Evolutionary conservation across 2,113 vertebrate genomes (phyloP).

Genomic region (Pycnonotus jocosus): DNA sequence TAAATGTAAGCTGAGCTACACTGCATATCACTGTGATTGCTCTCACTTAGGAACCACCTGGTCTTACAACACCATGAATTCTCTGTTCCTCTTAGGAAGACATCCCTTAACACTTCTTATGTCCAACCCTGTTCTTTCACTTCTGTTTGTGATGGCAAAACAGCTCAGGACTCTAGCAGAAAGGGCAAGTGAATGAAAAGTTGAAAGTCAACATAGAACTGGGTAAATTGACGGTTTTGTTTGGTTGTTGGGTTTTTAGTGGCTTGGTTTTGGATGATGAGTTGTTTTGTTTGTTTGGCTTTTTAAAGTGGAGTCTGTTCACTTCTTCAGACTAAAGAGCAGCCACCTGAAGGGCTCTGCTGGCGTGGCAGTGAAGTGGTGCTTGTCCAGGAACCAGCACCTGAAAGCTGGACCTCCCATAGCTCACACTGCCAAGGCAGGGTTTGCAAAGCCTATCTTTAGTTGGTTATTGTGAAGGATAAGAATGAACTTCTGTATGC

Average conservation of each 20-base stretch:
- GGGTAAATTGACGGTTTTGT: not conserved
- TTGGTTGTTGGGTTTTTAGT: not conserved
- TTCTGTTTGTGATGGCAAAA: not conserved
- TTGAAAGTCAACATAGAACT: not conserved
- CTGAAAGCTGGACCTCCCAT: not conserved
- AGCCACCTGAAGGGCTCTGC: not conserved
- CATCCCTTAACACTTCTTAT: not conserved
- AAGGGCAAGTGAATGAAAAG: not conserved
- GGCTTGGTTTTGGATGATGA: not conserved
- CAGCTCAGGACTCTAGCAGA: not conserved
- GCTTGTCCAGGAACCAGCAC: not conserved
- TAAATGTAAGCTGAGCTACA: not conserved
- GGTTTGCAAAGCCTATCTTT: not conserved
- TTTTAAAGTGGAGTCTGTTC: not conserved
- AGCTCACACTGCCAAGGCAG: not conserved
- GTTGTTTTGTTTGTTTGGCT: not conserved
- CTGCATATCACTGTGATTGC: not conserved
- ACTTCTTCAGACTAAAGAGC: not conserved
- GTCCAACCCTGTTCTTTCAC: not conserved
- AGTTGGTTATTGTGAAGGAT: rapidly evolving
- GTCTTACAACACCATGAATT: not conserved
- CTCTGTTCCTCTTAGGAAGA: not conserved
- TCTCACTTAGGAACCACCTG: not conserved
- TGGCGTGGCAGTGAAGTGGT: not conserved
- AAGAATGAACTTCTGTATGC: not conserved